Evolutionary conservation across 2,113 vertebrate species (phyloP).

Genomic region (Camelus dromedarius): DNA sequence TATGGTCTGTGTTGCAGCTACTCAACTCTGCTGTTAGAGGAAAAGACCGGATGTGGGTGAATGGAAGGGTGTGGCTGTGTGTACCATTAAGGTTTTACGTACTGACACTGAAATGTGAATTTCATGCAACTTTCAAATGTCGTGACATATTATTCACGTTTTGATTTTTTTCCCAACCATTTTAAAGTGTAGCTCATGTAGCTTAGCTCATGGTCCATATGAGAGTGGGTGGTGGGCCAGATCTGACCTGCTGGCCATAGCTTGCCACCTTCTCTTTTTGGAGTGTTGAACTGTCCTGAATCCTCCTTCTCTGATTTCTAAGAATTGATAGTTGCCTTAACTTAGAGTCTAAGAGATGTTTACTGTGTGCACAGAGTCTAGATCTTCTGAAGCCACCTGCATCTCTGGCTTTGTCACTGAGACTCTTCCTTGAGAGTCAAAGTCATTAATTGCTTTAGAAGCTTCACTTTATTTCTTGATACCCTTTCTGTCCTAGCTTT

Average conservation of each 20-base stretch:
- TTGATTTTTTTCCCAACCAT: neutral
- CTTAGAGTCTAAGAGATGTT: neutral
- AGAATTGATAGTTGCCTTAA: neutral
- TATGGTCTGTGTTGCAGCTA: neutral
- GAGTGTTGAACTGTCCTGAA: neutral
- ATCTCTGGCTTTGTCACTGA: neutral
- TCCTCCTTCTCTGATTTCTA: neutral
- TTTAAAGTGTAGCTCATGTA: neutral
- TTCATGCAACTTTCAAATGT: constrained; percentile 9
- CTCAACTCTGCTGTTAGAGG: neutral
- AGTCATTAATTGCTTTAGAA: neutral
- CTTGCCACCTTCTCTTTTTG: neutral
- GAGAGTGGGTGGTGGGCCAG: neutral
- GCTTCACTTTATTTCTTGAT: neutral
- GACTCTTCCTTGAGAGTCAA: neutral
- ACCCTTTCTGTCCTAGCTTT: neutral
- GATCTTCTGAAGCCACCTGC: neutral
- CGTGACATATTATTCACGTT: constrained; percentile 16
- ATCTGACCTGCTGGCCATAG: neutral
- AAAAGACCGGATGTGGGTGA: neutral
- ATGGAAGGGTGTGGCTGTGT: too few species aligned
- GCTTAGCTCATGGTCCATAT: neutral
- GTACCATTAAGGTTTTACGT: neutral
- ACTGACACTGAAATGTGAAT: neutral
- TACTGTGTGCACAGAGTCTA: neutral